Base-by-base conservation (phyloP, 2,113 vertebrate species). In the Rhinoderma darwinii region DNA sequence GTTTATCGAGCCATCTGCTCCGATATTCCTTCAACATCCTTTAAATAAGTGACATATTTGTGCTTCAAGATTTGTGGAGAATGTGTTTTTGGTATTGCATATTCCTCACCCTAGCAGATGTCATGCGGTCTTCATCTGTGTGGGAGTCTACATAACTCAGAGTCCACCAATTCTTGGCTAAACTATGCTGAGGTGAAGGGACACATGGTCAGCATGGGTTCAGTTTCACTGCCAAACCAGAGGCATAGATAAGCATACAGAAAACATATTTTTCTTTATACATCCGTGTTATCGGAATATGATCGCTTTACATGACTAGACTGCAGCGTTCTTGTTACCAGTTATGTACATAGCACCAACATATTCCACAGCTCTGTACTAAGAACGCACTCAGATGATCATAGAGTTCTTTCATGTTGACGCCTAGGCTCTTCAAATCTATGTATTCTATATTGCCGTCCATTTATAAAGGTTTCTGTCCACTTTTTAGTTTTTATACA, bases 21-120 rank as follows among this genome's bases (percentile, higher is more conserved):
- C 14, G 4, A 20, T 85, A 50, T 27, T 78, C 51, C 63, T 37
- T 41, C 41, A 47, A 43, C 39, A 85, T 85, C 54, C 18, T 35
- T 79, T 20, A 68, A 44, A 86, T 86, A 70, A 25, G 43, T 50
- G 20, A 37, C 84, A 77, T 85, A 77, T 50, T 77, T 85, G 27
- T 77, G 74, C 84, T 43, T 6, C 25, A 41, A 63, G 56, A 73
- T 66, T 59, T 63, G 54, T 20, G 6, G 82, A n/a, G 74, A 78
- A 63, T 32, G 51, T 59, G 35, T 84, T 25, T 59, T 22, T 22
- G 22, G 73, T 77, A n/a, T 47, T 66, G 14, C 6, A 77, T 63
- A 56, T 61, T 2, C 51, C 59, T n/a, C 51, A 30, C 66, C 27
- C 15, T 77, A 66, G 39, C 59, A 76, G 70, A 84, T 84, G 82